Evolutionary conservation across 1,140 invertebrate species (phyloP).

Genomic region (Harpegnathos saltator): DNA sequence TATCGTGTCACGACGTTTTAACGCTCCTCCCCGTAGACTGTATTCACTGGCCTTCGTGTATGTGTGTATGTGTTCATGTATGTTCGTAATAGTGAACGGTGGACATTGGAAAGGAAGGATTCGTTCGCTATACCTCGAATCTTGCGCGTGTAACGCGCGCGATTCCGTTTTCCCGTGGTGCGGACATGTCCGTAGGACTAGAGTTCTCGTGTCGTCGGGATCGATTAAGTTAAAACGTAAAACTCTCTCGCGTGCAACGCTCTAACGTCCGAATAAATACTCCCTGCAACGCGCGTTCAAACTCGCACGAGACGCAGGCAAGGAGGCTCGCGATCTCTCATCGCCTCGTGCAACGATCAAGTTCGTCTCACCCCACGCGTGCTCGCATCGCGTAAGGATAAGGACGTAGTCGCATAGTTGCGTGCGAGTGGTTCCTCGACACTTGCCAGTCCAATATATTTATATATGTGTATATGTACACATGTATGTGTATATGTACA

Average conservation of each 20-base stretch:
- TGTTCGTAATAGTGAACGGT: slow-evolving; percentile 66
- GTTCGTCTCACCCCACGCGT: slow-evolving; percentile 26
- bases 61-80: neutral
- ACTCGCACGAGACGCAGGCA: slow-evolving; percentile 27
- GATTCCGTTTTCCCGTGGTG: slow-evolving; percentile 57
- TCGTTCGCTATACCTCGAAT: slow-evolving; percentile 60
- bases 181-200: slow-evolving; percentile 71
- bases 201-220: slow-evolving; percentile 65
- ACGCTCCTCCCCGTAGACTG: slow-evolving; percentile 60
- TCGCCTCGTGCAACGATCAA: neutral
- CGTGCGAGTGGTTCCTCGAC: slow-evolving; percentile 55
- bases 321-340: neutral
- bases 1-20: slow-evolving; percentile 62
- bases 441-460: slow-evolving; percentile 56
- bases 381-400: slow-evolving; percentile 50
- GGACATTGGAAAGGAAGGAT: slow-evolving; percentile 74
- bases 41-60: slow-evolving; percentile 73
- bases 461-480: too few species aligned
- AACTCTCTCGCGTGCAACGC: slow-evolving; percentile 40
- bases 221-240: slow-evolving; percentile 65
- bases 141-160: slow-evolving; percentile 47
- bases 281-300: neutral
- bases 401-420: slow-evolving; percentile 52
- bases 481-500: too few species aligned
- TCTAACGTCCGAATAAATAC: slow-evolving; percentile 46